Conservation (phyloP, 2,797 vertebrate genomes). For the Rhinella marina region DNA sequence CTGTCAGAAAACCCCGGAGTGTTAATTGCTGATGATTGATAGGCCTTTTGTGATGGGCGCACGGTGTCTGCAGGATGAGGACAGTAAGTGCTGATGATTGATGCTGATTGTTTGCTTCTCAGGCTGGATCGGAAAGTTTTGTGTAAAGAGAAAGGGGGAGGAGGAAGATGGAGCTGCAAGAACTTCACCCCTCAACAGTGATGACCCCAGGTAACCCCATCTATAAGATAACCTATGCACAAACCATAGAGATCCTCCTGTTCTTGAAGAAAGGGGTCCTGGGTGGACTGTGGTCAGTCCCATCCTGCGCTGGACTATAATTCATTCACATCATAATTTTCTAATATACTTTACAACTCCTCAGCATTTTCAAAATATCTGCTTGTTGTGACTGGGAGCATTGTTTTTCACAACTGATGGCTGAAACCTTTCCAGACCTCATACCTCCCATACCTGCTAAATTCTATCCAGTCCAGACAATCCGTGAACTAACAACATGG, state of each 20-base stretch:
- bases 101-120: conserved; percentile 47
- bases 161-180: background rate
- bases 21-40: conserved; percentile 56
- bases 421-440: too few species aligned
- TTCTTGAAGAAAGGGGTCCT: too few species aligned
- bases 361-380: too few species aligned
- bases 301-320: too few species aligned
- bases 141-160: background rate
- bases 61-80: conserved; percentile 28
- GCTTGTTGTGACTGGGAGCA: too few species aligned
- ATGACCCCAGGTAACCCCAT: background rate
- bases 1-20: conserved; percentile 40
- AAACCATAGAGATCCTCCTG: background rate
- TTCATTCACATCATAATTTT: too few species aligned
- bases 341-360: too few species aligned
- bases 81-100: conserved; percentile 45
- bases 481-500: too few species aligned
- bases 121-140: conserved; percentile 29
- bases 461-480: too few species aligned
- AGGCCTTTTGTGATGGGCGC: conserved; percentile 49
- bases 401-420: too few species aligned
- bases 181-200: background rate
- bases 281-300: too few species aligned
- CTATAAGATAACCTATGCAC: background rate
- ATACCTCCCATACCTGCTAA: too few species aligned